Evolutionary conservation across 2,113 vertebrate species (phyloP).

Genomic region (Mystacornis crossleyi): DNA sequence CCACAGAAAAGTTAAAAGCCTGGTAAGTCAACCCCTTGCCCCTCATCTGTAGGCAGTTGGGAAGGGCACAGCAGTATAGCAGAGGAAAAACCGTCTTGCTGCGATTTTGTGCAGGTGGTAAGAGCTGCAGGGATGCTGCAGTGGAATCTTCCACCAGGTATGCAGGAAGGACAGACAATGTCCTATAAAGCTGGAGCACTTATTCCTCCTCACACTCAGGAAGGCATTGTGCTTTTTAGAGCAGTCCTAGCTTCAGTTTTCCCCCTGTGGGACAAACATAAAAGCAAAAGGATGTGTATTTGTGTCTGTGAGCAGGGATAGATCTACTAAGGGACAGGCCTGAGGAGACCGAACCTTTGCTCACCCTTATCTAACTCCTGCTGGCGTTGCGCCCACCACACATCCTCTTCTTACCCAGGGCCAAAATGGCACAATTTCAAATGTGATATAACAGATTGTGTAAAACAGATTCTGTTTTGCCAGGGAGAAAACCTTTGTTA

Average conservation of each 20-base stretch:
- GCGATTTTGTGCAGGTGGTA: neutral
- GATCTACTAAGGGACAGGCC: neutral
- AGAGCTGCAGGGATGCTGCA: neutral
- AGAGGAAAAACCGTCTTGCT: neutral
- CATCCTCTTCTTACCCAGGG: neutral
- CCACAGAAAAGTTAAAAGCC: neutral
- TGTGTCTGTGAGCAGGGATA: neutral
- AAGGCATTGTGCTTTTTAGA: neutral
- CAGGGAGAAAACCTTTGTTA: neutral
- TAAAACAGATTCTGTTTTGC: neutral
- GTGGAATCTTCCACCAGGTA: neutral
- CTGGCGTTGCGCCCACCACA: fast-evolving
- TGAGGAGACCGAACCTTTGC: neutral
- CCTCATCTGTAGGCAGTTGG: fast-evolving
- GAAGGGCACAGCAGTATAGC: neutral
- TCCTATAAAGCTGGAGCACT: fast-evolving
- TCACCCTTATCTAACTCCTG: neutral
- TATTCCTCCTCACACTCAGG: fast-evolving
- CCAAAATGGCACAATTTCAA: neutral
- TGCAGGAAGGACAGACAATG: neutral
- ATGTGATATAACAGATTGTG: neutral
- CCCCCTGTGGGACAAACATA: neutral
- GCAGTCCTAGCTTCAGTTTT: neutral
- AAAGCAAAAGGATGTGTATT: neutral
- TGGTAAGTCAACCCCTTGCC: neutral